Base-by-base conservation (phyloP, 1,140 invertebrate genomes). In the Andrena cerasifolii region DNA sequence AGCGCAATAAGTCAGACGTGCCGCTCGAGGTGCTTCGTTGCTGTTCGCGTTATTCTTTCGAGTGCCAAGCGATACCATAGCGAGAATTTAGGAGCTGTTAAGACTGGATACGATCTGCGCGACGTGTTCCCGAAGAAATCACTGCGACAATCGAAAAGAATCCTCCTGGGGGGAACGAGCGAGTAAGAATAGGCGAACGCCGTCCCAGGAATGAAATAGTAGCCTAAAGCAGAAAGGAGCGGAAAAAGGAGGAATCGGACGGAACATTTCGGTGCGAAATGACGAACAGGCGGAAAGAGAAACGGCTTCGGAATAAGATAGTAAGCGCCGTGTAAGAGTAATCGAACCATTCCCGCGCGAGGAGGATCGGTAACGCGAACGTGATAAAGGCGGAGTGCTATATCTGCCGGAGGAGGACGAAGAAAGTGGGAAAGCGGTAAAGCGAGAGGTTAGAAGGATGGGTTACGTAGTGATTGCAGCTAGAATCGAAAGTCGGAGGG, bases 301-400 rank as follows among this genome's bases (percentile, higher is more conserved):
- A 77, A 82, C 77, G 79, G 72, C 67, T 68, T 54, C 79, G 63
- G 85, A 83, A 81, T 85, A 83, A 88, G 86, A 88, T 88, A 88
- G 86, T 85, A 75, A 79, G 66, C 77, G 79, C 54, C 78, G 82
- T 82, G 80, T 81, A 85, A 83, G 83, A 87, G 87, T 87, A 86
- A 88, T 88, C 84, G 84, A 87, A 87, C 78, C 80, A 75, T 78
- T 71, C 56, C 51, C 79, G 80, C 78, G 77, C 51, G 73, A 74
- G 72, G 66, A 70, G 80, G 79, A 78, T 78, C 82, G 77, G 78
- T 78, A 84, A 79, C 62, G 72, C 62, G 80, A 83, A 87, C 81
- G 77, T 87, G 88, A 88, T 89, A 88, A 89, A 77, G 86, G 83
- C 71, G 82, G 82, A 66, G 36, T 86, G 70, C 66, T 86, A 86